Conservation (phyloP, 2,888 invertebrate species). For the Dusona sp. region DNA sequence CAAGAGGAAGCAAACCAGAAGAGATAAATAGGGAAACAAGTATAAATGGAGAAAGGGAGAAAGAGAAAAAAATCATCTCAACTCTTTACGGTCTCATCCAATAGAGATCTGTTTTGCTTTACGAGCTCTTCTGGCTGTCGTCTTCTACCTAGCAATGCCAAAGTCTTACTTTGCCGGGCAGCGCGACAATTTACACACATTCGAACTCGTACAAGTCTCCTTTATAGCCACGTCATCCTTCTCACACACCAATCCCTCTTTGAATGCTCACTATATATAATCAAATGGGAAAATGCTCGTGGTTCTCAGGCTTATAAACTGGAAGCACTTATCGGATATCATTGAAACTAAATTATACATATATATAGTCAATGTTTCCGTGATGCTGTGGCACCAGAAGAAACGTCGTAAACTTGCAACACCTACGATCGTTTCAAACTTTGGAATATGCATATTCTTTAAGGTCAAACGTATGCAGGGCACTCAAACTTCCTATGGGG, state of each 20-base stretch:
- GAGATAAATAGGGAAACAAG: constrained; percentile 18
- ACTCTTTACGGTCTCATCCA: constrained; percentile 49
- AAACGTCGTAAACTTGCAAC: constrained; percentile 33
- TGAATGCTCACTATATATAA: constrained; percentile 80
- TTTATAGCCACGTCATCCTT: constrained; percentile 9
- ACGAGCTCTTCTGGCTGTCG: constrained; percentile 35
- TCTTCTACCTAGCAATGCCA: constrained; percentile 31
- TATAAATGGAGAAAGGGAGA: constrained; percentile 18
- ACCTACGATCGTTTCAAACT: constrained; percentile 49
- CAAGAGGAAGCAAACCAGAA: not conserved
- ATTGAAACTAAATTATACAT: constrained; percentile 16
- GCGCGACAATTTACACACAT: constrained; percentile 21
- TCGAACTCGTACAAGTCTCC: constrained; percentile 20
- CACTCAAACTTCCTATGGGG: constrained; percentile 11
- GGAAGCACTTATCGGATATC: constrained; percentile 49
- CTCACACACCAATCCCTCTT: constrained; percentile 23
- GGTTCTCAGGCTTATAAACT: constrained; percentile 35
- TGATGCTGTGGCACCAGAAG: constrained; percentile 27
- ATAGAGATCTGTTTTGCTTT: constrained; percentile 51
- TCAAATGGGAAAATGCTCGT: constrained; percentile 73
- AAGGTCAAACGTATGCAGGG: not conserved
- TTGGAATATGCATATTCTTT: constrained; percentile 50
- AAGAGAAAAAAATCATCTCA: constrained; percentile 35
- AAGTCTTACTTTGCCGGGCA: constrained; percentile 39
- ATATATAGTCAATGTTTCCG: constrained; percentile 39